These are phyloP conservation scores for Tachuris rubrigastra DNA, from an alignment of 2,113 vertebrate species.

Conservation along the genomic window DNA sequence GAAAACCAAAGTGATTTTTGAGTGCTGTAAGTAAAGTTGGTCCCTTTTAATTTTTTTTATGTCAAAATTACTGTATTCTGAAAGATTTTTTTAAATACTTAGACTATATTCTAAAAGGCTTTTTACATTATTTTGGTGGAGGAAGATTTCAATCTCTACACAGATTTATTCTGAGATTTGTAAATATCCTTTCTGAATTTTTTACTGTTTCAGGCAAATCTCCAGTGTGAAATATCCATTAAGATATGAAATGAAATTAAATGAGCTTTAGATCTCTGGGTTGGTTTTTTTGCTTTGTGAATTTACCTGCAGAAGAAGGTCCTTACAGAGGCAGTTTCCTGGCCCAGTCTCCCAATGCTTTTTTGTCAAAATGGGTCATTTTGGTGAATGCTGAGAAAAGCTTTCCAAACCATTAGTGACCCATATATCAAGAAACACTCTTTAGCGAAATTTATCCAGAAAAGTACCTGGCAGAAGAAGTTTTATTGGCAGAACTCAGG, in stretches of 20 bases:
- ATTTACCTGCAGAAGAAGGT: neutral
- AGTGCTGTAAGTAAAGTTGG: neutral
- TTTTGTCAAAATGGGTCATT: neutral
- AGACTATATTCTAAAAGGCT: neutral
- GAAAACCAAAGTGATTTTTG: neutral
- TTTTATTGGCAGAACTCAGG: conserved; percentile 50
- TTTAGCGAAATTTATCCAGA: neutral
- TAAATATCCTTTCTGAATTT: neutral
- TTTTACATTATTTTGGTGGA: neutral
- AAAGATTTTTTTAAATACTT: neutral
- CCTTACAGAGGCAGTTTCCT: neutral
- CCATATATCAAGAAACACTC: neutral
- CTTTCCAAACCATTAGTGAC: neutral
- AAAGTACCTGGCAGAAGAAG: conserved; percentile 17
- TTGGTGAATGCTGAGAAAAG: neutral
- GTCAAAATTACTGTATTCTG: neutral
- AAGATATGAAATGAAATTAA: neutral
- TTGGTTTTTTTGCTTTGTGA: neutral
- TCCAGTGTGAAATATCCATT: neutral
- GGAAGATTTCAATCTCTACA: neutral
- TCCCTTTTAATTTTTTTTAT: neutral
- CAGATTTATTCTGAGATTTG: neutral
- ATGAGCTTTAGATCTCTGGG: neutral
- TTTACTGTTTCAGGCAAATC: neutral
- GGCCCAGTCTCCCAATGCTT: neutral